Base-by-base conservation (phyloP, 2,888 invertebrate species). In the Drosophila subsilvestris region DNA sequence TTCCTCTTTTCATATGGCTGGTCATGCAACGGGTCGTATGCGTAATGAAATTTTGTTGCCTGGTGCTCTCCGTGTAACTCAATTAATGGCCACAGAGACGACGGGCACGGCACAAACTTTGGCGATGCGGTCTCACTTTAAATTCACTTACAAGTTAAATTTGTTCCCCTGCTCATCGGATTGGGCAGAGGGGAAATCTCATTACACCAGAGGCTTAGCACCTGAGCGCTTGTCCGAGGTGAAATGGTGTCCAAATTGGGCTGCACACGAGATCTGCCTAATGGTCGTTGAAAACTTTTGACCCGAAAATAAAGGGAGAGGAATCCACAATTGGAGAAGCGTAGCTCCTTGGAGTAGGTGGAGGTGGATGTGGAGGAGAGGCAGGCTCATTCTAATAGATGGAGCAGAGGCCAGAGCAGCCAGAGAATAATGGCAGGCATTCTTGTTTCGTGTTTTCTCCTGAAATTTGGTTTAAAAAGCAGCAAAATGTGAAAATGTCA, bases 401-500 rank as follows among this genome's bases (percentile, higher is more conserved):
- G 14, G 14, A 14, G 20, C 7, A 20, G 62, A 18, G 17, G 61
- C 27, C 32, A 12, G n/a, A 45, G 66, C 43, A 48, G 61, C 27
- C 32, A 12, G n/a, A 45, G 66, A 48, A 48, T 66, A 63, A 63
- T 70, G 71, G 45, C 71, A 56, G 63, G 63, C 53, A 49, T 57
- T 50, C 42, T 27, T 50, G 61, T 53, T 75, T 22, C 58, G 66
- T 74, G 59, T 65, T 74, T 48, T 54, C 56, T 32, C 47, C 49
- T 57, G 59, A 72, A 65, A 80, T 80, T 79, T 65, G 62, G 66
- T 65, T 77, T 76, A 79, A 76, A 83, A 77, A 73, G 80, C 79
- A 69, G 75, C 74, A 76, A 79, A 86, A 66, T 66, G 86, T 83
- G 84, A 79, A 88, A 85, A 80, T 74, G 84, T 75, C 79, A 75